Evolutionary conservation across 2,797 vertebrate species (phyloP), one percentile per base, ranked within the genome.

Genomic region (Esox masquinongy): DNA sequence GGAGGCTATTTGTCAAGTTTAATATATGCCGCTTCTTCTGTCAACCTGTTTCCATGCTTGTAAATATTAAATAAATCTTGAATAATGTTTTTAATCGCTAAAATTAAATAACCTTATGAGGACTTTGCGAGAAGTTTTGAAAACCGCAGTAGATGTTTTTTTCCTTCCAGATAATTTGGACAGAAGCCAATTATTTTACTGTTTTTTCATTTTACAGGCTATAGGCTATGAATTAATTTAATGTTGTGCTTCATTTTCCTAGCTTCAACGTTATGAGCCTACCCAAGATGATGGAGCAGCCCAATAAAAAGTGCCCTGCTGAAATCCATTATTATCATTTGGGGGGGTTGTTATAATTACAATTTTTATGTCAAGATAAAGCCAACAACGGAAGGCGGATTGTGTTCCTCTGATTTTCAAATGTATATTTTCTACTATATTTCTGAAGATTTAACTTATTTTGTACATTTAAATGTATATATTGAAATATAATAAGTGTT

Each of bases 221-320:
- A 6, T n/a, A 22, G 6, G 19, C 8, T 9, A 56, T 56, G 5
- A 56, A 31, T 43, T 72, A 53, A 77, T 4, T 0, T 16, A 2
- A 1, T 7, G 51, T 2, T 17, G 34, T 50, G 61, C 66, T 63
- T 43, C 61, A 0, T 79, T 11, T 80, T 15, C 86, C 26, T 82
- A 99, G 97, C 93, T 99, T 85, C 93, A 94, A 90, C 94, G 91
- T 56, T 95, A 95, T 86, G 97, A 99, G 91, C 86, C 92, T 61
- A 82, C 85, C 76, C 83, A 93, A 82, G 95, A 97, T 82, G 95
- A 97, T 82, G 94, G 94, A 84, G 88, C 86, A 26, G 82, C 84
- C 1, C 87, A 88, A 6, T 90, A 88, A 47, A 43, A 47, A 67
- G 64, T 51, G 39, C 15, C 63, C 50, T 43, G 39, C 39, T 43